A percentile compares a stretch with the other conserved stretches of the same genome.
phyloP scores from a whole-genome alignment of 2,113 vertebrate species.

The Ardeotis arabs region DNA sequence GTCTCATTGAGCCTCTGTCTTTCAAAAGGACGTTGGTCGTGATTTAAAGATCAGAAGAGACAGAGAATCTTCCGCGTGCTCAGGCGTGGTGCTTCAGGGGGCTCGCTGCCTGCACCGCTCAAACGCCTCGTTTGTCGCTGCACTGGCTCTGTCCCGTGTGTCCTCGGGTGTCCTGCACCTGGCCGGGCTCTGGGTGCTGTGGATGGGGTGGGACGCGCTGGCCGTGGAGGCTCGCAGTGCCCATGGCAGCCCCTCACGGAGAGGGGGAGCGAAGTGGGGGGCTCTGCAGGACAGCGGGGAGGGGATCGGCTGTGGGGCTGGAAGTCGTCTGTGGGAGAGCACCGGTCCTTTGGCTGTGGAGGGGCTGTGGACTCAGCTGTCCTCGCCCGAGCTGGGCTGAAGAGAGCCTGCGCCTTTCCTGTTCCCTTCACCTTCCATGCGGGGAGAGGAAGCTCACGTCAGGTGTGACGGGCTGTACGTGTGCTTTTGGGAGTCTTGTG shows the following conservation, averaged over 20 bases:
- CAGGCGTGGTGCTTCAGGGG: neutral
- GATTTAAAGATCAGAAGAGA: neutral
- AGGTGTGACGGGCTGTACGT: neutral
- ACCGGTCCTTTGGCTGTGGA: neutral
- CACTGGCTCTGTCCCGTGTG: neutral
- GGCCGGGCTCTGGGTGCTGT: neutral
- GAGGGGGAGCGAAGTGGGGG: too few species aligned
- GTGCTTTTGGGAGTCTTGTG: too few species aligned
- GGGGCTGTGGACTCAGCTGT: neutral
- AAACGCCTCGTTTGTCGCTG: neutral
- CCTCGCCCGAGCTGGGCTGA: neutral
- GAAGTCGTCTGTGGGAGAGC: too few species aligned
- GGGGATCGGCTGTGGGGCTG: fast-evolving
- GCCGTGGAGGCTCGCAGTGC: too few species aligned
- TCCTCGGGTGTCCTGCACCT: neutral
- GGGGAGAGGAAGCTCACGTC: neutral
- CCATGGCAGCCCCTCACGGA: neutral
- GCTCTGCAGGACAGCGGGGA: neutral
- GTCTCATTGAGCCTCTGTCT: neutral
- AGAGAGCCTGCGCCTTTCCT: neutral
- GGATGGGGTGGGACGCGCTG: neutral
- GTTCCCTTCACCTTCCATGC: neutral
- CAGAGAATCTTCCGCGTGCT: neutral
- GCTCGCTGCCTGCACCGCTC: neutral
- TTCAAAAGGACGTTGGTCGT: neutral